Evolutionary conservation across 2,888 invertebrate species (phyloP).

Genomic region (Mesorhabditis spiculigera): DNA sequence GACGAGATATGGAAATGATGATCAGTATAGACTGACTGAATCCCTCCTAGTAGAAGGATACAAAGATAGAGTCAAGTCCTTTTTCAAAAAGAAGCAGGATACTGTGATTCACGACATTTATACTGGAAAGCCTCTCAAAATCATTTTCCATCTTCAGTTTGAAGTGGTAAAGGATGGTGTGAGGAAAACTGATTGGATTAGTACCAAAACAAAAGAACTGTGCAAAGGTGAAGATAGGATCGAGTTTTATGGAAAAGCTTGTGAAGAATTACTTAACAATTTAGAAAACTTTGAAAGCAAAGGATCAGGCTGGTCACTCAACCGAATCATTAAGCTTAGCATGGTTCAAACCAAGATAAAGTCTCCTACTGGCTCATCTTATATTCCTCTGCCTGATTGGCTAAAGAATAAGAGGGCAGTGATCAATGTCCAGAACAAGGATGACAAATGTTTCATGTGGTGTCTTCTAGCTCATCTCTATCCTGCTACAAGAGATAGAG

Average conservation of each 20-base stretch:
- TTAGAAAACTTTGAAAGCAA: conserved; percentile 18
- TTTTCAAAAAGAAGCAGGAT: conserved; percentile 21
- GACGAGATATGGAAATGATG: conserved; percentile 20
- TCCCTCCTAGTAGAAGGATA: conserved; percentile 16
- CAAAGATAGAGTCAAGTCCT: conserved; percentile 13
- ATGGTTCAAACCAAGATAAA: no score
- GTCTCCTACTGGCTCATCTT: conserved; percentile 15
- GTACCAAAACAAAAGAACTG: conserved; percentile 16
- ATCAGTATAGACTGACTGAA: no score
- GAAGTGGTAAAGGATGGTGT: conserved; percentile 16
- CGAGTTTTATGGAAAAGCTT: conserved; percentile 19
- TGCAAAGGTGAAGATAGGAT: conserved; percentile 16
- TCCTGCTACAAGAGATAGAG: conserved; percentile 19
- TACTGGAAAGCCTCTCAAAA: conserved; percentile 20
- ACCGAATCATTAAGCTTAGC: no score
- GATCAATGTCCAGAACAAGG: conserved; percentile 22
- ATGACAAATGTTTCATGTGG: conserved; percentile 30
- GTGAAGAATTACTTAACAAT: conserved; percentile 15
- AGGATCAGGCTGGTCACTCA: conserved; percentile 19
- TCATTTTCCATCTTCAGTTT: conserved; percentile 15
- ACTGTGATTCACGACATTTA: conserved; percentile 20
- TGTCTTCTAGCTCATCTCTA: conserved; percentile 22
- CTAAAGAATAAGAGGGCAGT: conserved; percentile 23
- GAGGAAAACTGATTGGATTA: conserved; percentile 11
- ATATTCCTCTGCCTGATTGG: conserved; percentile 17